phyloP scores from a whole-genome alignment of 2,113 vertebrate species.

The Ifrita kowaldi region DNA sequence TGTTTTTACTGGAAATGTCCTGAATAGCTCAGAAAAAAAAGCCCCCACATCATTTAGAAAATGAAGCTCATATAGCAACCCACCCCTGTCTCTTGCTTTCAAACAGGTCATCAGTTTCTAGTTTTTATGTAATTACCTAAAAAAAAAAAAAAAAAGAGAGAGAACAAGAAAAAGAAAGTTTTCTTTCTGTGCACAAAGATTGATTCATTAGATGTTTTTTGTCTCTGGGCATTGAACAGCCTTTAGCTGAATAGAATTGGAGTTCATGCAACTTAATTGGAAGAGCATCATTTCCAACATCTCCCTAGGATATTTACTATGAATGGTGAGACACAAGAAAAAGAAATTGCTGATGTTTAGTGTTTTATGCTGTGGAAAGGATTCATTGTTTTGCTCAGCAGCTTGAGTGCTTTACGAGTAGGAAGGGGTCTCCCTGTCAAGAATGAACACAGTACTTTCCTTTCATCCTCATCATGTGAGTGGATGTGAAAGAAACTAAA shows the following conservation, averaged over 20 bases:
- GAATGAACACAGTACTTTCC: background rate
- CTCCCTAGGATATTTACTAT: background rate
- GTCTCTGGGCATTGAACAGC: background rate
- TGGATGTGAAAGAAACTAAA: background rate
- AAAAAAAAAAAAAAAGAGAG: background rate
- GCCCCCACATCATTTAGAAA: background rate
- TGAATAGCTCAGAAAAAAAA: background rate
- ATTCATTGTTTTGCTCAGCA: background rate
- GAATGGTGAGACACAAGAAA: background rate
- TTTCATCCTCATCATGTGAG: background rate
- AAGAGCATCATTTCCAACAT: background rate
- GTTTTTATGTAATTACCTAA: background rate
- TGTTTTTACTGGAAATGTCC: background rate
- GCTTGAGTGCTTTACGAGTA: background rate
- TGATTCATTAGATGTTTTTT: conserved; percentile 1
- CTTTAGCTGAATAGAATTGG: background rate
- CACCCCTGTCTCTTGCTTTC: background rate
- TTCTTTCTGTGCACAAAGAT: background rate
- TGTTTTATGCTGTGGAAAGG: background rate
- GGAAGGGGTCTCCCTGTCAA: background rate
- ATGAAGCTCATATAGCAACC: background rate
- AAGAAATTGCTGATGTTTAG: background rate
- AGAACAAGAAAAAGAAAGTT: background rate
- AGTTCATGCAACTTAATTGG: background rate
- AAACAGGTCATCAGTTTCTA: background rate